phyloP scores from a whole-genome alignment of 2,888 invertebrate species.

The Serripes groenlandicus region DNA sequence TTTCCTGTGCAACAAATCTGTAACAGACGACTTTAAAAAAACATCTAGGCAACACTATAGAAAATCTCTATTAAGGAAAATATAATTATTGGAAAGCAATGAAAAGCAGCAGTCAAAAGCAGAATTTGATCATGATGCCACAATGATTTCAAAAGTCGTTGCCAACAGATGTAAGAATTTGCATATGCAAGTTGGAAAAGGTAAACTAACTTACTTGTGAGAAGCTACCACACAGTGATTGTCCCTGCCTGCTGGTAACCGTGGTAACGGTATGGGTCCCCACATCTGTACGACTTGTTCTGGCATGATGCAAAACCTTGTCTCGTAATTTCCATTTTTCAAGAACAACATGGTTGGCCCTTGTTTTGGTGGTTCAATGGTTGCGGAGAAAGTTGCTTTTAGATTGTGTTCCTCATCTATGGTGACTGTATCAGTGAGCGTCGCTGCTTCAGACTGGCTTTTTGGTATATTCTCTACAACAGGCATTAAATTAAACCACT shows the following conservation, averaged over 20 bases:
- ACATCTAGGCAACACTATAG: no score
- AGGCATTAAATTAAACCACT: conserved; percentile 69
- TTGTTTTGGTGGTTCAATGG: conserved; percentile 75
- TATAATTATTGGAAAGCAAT: no score
- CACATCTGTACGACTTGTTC: conserved; percentile 84
- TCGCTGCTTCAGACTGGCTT: conserved; percentile 46
- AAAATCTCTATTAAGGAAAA: no score
- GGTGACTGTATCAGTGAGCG: conserved; percentile 63
- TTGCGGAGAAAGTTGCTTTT: conserved; percentile 74
- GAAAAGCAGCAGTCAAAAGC: no score
- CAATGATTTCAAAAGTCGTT: background rate
- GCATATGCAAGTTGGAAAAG: background rate
- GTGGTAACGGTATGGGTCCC: conserved; percentile 84
- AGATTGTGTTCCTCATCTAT: conserved; percentile 71
- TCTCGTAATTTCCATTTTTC: conserved; percentile 80
- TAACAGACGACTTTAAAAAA: no score
- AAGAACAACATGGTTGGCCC: conserved; percentile 76
- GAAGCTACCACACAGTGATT: conserved; percentile 84
- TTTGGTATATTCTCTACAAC: conserved; percentile 67
- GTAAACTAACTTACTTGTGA: conserved; percentile 78
- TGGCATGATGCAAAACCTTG: conserved; percentile 84
- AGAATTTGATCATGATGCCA: no score
- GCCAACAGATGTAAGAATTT: background rate
- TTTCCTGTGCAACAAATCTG: no score
- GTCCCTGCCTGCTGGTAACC: conserved; percentile 80